Percentiles rank a stretch among this genome's conserved stretches.
These are phyloP conservation scores for Oligia fasciuncula DNA, from an alignment of 2,888 invertebrate species.

Conservation along the genomic window DNA sequence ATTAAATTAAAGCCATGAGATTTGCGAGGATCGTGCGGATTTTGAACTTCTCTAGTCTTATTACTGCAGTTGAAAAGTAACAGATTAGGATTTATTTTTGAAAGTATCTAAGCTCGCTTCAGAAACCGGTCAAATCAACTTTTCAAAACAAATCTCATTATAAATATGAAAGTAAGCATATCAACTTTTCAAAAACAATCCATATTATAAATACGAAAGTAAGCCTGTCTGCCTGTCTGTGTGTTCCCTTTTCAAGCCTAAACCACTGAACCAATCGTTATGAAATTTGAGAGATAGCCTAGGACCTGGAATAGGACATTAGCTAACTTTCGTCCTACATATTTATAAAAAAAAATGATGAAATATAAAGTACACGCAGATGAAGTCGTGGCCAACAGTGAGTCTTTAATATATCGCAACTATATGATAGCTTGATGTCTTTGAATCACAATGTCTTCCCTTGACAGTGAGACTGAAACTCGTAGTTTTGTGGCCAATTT, in stretches of 20 bases:
- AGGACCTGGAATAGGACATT: background rate
- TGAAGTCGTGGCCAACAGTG: background rate
- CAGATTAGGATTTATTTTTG: background rate
- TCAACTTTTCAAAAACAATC: background rate
- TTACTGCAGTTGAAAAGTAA: background rate
- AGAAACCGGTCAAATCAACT: background rate
- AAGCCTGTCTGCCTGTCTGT: background rate
- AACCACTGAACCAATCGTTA: background rate
- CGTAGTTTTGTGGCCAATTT: background rate
- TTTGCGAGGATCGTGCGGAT: background rate
- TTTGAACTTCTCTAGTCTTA: constrained; percentile 3
- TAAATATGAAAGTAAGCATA: background rate
- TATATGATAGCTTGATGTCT: too few species aligned
- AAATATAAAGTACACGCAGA: background rate
- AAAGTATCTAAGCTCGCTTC: background rate
- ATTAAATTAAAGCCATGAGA: constrained; percentile 1
- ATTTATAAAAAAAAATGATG: background rate
- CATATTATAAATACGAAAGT: background rate
- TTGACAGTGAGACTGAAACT: background rate
- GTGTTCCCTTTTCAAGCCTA: background rate
- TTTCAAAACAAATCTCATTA: background rate
- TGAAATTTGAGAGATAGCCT: background rate
- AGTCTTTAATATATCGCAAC: background rate
- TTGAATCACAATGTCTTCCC: background rate
- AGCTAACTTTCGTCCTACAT: background rate